These are phyloP conservation scores for Rhipidura dahli DNA, from an alignment of 2,113 vertebrate species.

Conservation along the genomic window DNA sequence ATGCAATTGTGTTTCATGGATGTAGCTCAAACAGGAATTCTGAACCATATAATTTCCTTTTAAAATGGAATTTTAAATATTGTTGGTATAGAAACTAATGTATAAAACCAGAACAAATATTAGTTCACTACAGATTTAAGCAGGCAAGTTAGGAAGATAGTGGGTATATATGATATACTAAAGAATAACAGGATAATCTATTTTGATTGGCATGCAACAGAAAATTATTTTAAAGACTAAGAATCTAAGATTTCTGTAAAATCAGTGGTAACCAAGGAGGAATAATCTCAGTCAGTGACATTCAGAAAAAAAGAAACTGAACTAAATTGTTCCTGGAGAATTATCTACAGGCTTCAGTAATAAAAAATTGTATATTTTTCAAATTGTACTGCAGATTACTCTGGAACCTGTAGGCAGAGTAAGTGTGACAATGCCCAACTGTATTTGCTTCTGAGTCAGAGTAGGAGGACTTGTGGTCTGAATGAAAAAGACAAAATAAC, in stretches of 20 bases:
- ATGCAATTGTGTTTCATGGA: not conserved
- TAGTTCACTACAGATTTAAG: not conserved
- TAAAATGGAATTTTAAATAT: not conserved
- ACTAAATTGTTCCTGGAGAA: not conserved
- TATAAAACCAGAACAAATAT: not conserved
- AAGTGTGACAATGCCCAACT: not conserved
- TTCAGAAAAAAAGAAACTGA: not conserved
- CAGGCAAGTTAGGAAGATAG: not conserved
- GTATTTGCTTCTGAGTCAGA: not conserved
- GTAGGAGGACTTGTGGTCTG: not conserved
- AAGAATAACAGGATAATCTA: not conserved
- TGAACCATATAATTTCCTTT: too few species aligned
- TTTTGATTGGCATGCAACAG: not conserved
- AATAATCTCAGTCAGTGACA: not conserved
- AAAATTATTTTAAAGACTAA: not conserved
- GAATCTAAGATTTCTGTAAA: not conserved
- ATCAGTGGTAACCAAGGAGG: not conserved
- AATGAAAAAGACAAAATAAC: not conserved
- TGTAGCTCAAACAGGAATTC: not conserved
- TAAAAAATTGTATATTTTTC: not conserved
- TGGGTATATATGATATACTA: not conserved
- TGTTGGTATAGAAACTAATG: not conserved
- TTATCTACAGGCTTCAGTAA: not conserved
- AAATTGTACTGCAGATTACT: not conserved
- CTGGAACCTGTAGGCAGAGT: not conserved